A percentile compares a stretch with the other conserved stretches of the same genome.
Evolutionary conservation across 1,140 invertebrate genomes (phyloP).

Genomic region (Dolichoris vasculosae): DNA sequence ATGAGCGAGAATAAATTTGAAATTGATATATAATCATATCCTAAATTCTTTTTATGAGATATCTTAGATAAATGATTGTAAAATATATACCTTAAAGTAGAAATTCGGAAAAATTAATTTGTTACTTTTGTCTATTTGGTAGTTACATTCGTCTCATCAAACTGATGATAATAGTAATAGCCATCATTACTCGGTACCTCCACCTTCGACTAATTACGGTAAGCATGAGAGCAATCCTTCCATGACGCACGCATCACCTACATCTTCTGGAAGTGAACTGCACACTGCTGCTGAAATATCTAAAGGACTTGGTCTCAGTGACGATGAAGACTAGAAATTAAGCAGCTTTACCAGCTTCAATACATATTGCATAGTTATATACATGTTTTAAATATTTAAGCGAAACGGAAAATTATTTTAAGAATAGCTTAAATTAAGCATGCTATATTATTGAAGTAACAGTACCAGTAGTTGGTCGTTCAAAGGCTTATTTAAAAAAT

Average conservation of each 20-base stretch:
- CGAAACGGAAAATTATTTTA: no score
- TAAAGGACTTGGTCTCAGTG: conserved; percentile 68
- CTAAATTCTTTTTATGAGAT: no score
- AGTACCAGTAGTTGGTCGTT: no score
- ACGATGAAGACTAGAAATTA: conserved; percentile 43
- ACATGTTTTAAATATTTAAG: no score
- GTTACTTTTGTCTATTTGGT: background rate
- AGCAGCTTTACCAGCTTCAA: background rate
- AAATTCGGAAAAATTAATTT: background rate
- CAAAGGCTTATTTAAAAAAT: no score
- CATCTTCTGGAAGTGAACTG: conserved; percentile 58
- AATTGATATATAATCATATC: no score
- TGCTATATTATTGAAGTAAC: no score
- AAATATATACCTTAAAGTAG: no score
- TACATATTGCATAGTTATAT: background rate
- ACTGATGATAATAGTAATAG: background rate
- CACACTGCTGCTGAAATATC: conserved; percentile 70
- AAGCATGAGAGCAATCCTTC: background rate
- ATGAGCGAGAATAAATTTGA: no score
- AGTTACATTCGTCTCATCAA: background rate
- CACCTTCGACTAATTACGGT: background rate
- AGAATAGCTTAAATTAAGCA: no score
- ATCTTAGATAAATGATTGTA: no score
- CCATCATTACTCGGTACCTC: conserved; percentile 18
- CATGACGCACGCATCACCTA: conserved; percentile 44